A percentile compares a stretch with the other conserved stretches of the same genome.
These are phyloP conservation scores for Petrocephalus zakoni DNA, from an alignment of 2,113 vertebrate genomes.

Conservation along the genomic window DNA sequence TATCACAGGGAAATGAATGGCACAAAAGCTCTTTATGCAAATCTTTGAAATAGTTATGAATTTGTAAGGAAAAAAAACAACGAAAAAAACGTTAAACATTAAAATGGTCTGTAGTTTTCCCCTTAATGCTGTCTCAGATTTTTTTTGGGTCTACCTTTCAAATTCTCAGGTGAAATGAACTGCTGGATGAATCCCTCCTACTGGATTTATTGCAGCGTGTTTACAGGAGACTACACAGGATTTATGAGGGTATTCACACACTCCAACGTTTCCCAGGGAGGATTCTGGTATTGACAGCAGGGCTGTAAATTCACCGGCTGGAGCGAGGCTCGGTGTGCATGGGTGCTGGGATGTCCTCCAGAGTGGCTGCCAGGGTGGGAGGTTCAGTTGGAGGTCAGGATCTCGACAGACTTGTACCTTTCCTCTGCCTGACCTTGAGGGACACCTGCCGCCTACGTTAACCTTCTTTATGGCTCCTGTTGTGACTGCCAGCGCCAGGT, in stretches of 20 bases:
- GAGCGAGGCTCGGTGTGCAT: conserved; percentile 32
- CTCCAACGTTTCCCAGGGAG: background rate
- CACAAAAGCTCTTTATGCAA: conserved; percentile 73
- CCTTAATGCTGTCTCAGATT: conserved; percentile 62
- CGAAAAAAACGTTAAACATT: conserved; percentile 52
- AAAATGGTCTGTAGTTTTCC: conserved; percentile 68
- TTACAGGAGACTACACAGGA: background rate
- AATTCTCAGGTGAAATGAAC: conserved; percentile 68
- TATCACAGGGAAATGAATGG: conserved; percentile 67
- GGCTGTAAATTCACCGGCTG: conserved; percentile 26
- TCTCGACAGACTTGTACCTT: conserved; percentile 41
- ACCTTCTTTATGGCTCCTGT: conserved; percentile 13
- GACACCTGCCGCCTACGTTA: conserved; percentile 18
- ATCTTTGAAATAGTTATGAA: conserved; percentile 58
- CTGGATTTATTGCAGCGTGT: background rate
- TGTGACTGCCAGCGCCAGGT: conserved; percentile 38
- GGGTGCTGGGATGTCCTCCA: conserved; percentile 50
- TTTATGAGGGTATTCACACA: conserved; percentile 4
- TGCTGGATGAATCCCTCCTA: conserved; percentile 11
- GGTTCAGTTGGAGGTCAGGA: conserved; percentile 59
- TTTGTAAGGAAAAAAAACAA: conserved; percentile 52
- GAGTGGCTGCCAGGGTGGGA: conserved; percentile 59
- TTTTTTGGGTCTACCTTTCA: conserved; percentile 72
- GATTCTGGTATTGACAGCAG: conserved; percentile 11
- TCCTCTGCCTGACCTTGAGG: conserved; percentile 16